A percentile compares a stretch with the other conserved stretches of the same genome.
phyloP scores from a whole-genome alignment of 2,888 invertebrate species.

The Agriopis aurantiaria region DNA sequence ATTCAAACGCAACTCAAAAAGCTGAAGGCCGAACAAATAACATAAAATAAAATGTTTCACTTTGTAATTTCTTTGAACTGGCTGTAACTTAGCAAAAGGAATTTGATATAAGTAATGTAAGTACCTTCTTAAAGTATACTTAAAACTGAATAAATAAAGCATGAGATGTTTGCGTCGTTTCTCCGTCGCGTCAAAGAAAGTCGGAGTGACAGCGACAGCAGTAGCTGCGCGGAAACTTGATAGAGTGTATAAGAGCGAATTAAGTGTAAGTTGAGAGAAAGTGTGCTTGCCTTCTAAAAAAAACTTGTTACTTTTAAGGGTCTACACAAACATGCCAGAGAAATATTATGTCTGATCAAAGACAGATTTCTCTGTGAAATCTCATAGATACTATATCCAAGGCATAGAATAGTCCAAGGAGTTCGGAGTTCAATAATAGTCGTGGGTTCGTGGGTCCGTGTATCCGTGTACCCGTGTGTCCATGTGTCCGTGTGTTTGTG shows the following conservation, averaged over 20 bases:
- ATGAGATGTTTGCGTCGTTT: slow-evolving; percentile 27
- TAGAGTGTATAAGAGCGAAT: not conserved
- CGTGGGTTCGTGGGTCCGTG: too few relatives aligned
- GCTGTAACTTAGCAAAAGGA: slow-evolving; percentile 12
- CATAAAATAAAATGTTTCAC: not conserved
- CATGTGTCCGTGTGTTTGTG: too few relatives aligned
- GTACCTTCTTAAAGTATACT: slow-evolving; percentile 21
- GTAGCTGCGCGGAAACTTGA: not conserved
- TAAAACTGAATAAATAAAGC: slow-evolving; percentile 31
- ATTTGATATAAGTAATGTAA: slow-evolving; percentile 21
- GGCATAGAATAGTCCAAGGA: too few relatives aligned
- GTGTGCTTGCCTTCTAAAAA: not conserved
- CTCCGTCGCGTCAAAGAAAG: slow-evolving; percentile 24
- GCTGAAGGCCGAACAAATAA: not conserved
- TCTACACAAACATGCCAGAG: not conserved
- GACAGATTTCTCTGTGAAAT: too few relatives aligned
- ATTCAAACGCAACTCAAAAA: not conserved
- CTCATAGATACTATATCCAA: too few relatives aligned
- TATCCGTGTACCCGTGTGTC: too few relatives aligned
- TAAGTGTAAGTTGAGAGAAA: not conserved
- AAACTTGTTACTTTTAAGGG: not conserved
- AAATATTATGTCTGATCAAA: too few relatives aligned
- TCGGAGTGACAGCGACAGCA: slow-evolving; percentile 12
- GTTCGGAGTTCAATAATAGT: too few relatives aligned
- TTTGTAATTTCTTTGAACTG: not conserved